Percentiles rank a stretch among this genome's conserved stretches.
Evolutionary conservation across 2,113 vertebrate species (phyloP).

Genomic region (Potamarius usumacintae): DNA sequence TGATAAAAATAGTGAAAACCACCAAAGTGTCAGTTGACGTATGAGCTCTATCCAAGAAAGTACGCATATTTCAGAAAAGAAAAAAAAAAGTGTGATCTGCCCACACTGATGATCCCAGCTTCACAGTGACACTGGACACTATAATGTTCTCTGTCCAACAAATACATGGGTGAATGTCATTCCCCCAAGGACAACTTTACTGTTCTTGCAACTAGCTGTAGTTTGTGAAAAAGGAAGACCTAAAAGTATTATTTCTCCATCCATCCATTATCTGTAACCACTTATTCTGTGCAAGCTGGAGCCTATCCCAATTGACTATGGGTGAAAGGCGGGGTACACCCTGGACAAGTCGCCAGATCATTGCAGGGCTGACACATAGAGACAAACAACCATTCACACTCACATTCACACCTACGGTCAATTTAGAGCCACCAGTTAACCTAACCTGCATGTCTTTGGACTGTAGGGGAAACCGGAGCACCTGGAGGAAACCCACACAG

Average conservation of each 20-base stretch:
- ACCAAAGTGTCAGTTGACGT: constrained; percentile 59
- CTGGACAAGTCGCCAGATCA: no score
- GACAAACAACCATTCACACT: no score
- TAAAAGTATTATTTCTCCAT: not conserved
- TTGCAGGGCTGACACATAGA: no score
- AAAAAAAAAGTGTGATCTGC: constrained; percentile 19
- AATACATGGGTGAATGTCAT: not conserved
- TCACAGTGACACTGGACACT: constrained; percentile 42
- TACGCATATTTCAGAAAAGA: constrained; percentile 9
- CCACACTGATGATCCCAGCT: constrained; percentile 30
- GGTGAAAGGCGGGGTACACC: no score
- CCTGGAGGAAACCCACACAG: no score
- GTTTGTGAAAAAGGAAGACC: not conserved
- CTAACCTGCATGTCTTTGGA: no score
- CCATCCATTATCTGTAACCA: no score
- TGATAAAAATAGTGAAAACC: constrained; percentile 68
- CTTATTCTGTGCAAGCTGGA: no score
- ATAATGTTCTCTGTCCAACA: not conserved
- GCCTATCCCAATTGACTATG: no score
- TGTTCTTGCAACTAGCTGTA: not conserved
- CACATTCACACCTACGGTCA: no score
- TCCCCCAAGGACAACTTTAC: not conserved
- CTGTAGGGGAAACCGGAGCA: no score
- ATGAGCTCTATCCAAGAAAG: constrained; percentile 45
- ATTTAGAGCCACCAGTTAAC: no score